Evolutionary conservation across 2,797 vertebrate species (phyloP), one percentile per base, ranked within the genome.

Genomic region (Gambusia yucatana): DNA sequence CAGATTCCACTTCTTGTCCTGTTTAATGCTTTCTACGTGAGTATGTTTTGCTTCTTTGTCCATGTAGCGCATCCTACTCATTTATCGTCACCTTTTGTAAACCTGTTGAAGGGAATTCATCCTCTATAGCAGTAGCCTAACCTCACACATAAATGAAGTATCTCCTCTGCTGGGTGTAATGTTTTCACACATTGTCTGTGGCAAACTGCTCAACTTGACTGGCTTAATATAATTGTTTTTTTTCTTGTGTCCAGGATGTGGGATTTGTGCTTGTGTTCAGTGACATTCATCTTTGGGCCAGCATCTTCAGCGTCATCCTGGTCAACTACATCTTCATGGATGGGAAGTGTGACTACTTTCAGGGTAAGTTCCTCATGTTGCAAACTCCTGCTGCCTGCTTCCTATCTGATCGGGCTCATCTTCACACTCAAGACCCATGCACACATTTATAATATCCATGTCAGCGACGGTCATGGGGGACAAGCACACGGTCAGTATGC

Each of bases 281-380:
- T 0, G 96, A 97, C 87, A 92, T 97, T 69, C 96, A 98, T 0
- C 96, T 98, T n/a, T 98, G 97, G 22, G 95, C 97, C 77, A 97
- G 97, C 88, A 96, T 96, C 85, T 97, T 97, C 87, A 97, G 97
- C 0, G 96, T 96, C 82, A 96, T 97, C 63, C 90, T 97, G 77
- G 96, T 96, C 82, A 97, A 97, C 87, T 97, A 97, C 85, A 96
- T 97, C 91, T 97, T 97, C 90, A 97, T 98, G 97, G 97, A 97
- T 77, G 97, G 97, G 74, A 98, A 97, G 87, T 97, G 96, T 48
- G 97, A 98, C 87, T 98, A 97, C 77, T 97, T 98, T 86, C 97
- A 97, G 93, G 97, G 97, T 97, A 86, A 76, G 89, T 78, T 50
- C 36, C 48, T 20, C 9, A n/a, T 2, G 71, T 72, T 72, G 4